Percentiles rank a stretch among this genome's conserved stretches.
Conservation (phyloP, 2,797 vertebrate species). For the Pteropus rufus region DNA sequence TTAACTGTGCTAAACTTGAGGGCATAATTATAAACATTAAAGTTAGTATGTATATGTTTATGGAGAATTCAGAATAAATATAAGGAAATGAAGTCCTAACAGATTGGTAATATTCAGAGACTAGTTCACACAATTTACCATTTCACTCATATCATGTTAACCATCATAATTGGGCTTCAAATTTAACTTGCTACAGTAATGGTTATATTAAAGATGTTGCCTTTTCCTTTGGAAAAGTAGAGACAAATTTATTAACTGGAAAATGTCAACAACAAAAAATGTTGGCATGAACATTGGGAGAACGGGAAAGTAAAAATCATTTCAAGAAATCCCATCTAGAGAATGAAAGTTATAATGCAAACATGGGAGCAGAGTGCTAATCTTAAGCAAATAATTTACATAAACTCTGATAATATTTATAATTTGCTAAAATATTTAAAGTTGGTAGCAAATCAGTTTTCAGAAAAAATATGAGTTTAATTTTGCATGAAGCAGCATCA, state of each 20-base stretch:
- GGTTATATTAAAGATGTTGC: not conserved
- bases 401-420: slow-evolving; percentile 31
- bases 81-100: not conserved
- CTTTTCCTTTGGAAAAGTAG: not conserved
- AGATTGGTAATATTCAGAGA: not conserved
- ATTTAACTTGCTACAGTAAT: not conserved
- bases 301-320: not conserved
- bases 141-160: not conserved
- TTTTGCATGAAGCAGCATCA: slow-evolving; percentile 34
- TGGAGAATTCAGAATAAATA: not conserved
- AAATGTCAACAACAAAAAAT: slow-evolving; percentile 15
- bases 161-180: not conserved
- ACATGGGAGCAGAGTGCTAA: not conserved
- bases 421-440: slow-evolving; percentile 54
- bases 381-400: slow-evolving; percentile 48
- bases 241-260: not conserved
- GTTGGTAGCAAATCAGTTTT: slow-evolving; percentile 13
- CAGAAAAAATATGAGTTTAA: slow-evolving; percentile 18
- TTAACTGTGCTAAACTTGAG: not conserved
- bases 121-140: not conserved
- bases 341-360: slow-evolving; percentile 1
- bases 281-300: not conserved
- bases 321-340: not conserved
- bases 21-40: not conserved
- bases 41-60: not conserved